Evolutionary conservation across 2,888 invertebrate species (phyloP).

Genomic region (Drosophila seclusa): DNA sequence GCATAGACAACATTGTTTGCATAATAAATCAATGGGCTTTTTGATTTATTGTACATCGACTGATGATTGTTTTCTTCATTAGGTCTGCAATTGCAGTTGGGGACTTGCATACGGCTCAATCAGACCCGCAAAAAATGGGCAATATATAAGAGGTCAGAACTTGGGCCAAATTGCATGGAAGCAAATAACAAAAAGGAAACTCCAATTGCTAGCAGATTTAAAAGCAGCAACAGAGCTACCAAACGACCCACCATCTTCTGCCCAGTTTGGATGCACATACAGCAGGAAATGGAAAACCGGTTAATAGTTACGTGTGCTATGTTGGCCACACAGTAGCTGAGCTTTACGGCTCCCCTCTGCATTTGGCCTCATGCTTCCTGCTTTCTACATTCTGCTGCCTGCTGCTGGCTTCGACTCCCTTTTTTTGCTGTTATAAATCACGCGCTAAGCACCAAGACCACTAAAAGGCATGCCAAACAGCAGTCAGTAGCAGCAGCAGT

Average conservation of each 20-base stretch:
- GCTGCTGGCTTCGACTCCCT: conserved; percentile 36
- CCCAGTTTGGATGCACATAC: conserved; percentile 74
- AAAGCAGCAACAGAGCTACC: conserved; percentile 28
- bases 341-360: conserved; percentile 27
- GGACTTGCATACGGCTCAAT: conserved; percentile 35
- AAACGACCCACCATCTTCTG: conserved; percentile 68
- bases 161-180: conserved; percentile 40
- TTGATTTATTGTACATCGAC: conserved; percentile 34
- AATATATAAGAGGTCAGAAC: conserved; percentile 46
- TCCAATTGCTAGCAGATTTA: conserved; percentile 47
- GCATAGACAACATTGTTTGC: conserved; percentile 53
- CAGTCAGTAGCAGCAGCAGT: conserved; percentile 45
- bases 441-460: conserved; percentile 76
- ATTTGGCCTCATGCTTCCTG: conserved; percentile 41
- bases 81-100: conserved; percentile 58
- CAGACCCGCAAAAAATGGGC: conserved; percentile 51
- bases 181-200: conserved; percentile 22
- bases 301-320: conserved; percentile 74
- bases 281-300: conserved; percentile 77
- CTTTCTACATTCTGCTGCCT: conserved; percentile 32
- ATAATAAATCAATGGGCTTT: conserved; percentile 71
- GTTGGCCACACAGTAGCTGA: conserved; percentile 64
- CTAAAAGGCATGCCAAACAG: conserved; percentile 68
- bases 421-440: conserved; percentile 72
- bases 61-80: conserved; percentile 70